phyloP scores from a whole-genome alignment of 92 coral and sea anemone species.

The Parazoanthus darwini region DNA sequence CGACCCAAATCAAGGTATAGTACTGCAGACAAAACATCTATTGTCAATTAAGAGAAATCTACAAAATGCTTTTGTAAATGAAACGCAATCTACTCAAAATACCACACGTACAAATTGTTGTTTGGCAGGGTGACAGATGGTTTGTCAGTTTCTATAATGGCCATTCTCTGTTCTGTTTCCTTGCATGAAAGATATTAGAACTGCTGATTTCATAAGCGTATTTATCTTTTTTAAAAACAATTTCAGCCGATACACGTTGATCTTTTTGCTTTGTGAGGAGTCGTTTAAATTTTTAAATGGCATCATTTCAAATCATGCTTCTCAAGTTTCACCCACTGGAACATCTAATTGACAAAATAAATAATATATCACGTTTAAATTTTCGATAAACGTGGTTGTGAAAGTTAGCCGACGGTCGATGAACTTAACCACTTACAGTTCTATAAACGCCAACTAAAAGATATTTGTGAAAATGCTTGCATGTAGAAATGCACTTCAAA shows the following conservation, averaged over 20 bases:
- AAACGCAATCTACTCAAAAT: constrained; percentile 1
- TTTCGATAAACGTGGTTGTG: neutral
- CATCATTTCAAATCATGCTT: too few species aligned
- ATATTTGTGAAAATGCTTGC: too few species aligned
- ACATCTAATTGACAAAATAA: neutral
- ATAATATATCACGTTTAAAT: too few species aligned
- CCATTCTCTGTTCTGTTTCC: neutral
- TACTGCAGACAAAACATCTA: neutral
- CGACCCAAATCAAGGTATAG: constrained; percentile 78
- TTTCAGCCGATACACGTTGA: neutral
- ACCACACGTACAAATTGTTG: constrained; percentile 1
- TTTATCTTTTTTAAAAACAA: neutral
- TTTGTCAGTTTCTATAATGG: neutral
- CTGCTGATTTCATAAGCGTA: neutral
- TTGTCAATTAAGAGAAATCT: neutral
- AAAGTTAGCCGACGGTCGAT: too few species aligned
- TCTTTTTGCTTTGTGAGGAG: neutral
- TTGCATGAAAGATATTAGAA: neutral
- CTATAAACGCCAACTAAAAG: too few species aligned
- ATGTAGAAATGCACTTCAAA: too few species aligned
- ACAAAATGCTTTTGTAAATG: neutral
- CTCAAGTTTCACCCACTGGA: neutral
- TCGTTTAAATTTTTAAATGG: neutral
- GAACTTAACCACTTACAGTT: too few species aligned
- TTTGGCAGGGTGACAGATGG: constrained; percentile 27